These are phyloP conservation scores for Andrena hattorfiana DNA, from an alignment of 2,888 invertebrate genomes.

Conservation along the genomic window DNA sequence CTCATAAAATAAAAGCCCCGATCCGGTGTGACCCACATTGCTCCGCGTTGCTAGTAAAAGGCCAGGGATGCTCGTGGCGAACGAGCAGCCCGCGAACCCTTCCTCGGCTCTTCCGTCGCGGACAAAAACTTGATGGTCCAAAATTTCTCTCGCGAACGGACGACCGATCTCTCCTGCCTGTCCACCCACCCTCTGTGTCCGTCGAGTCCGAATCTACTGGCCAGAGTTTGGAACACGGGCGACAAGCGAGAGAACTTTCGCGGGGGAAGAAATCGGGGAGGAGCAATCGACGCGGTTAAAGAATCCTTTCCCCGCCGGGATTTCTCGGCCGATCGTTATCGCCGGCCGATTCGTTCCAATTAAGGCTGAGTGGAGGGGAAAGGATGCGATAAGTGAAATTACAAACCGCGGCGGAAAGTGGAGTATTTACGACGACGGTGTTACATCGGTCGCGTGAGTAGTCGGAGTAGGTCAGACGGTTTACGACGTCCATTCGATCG, in stretches of 20 bases:
- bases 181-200: no score
- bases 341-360: background rate
- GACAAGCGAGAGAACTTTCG: no score
- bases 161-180: no score
- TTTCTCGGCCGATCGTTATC: background rate
- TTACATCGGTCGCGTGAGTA: constrained; percentile 31
- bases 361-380: background rate
- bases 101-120: background rate
- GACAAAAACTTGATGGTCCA: no score
- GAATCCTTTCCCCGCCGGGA: no score
- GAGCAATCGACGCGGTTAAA: no score
- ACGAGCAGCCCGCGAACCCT: no score
- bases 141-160: no score
- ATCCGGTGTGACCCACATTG: constrained; percentile 43
- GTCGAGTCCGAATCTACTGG: no score
- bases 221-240: no score
- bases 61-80: background rate
- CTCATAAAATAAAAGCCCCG: constrained; percentile 49
- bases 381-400: constrained; percentile 9
- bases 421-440: background rate
- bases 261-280: no score
- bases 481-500: constrained; percentile 1
- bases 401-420: constrained; percentile 11
- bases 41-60: constrained; percentile 11
- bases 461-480: constrained; percentile 30